These are phyloP conservation scores for Epinephelus awoara DNA, from an alignment of 2,797 vertebrate species.

Conservation along the genomic window DNA sequence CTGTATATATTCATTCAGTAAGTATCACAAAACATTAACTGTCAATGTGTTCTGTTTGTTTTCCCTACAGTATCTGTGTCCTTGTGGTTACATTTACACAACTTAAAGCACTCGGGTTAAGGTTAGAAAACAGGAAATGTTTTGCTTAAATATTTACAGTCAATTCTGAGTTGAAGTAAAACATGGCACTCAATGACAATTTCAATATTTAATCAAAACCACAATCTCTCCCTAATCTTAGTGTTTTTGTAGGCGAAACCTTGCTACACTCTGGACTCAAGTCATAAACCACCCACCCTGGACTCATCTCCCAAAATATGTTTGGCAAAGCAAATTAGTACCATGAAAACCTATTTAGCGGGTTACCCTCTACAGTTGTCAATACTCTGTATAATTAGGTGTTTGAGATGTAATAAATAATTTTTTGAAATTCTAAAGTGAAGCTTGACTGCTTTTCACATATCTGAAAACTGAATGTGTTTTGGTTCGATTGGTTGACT, in stretches of 20 bases:
- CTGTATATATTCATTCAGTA: neutral
- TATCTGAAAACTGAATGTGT: neutral
- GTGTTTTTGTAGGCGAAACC: neutral
- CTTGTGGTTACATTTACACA: neutral
- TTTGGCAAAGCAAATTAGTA: neutral
- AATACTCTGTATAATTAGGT: too few relatives aligned
- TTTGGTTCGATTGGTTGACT: neutral
- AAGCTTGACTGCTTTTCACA: neutral
- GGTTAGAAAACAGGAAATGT: neutral
- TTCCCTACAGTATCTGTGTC: neutral
- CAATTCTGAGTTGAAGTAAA: neutral
- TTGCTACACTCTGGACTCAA: neutral
- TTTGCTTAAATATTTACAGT: slow-evolving; percentile 11
- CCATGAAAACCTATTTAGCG: neutral
- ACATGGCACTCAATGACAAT: neutral
- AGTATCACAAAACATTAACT: neutral
- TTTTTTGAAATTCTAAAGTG: neutral
- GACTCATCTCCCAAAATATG: neutral
- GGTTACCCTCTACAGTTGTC: too few relatives aligned
- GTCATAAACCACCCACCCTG: neutral
- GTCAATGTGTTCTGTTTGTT: neutral
- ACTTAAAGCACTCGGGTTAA: neutral
- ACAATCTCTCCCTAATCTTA: neutral
- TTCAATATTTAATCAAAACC: slow-evolving; percentile 8
- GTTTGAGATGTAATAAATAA: neutral